A percentile compares a stretch with the other conserved stretches of the same genome.
Evolutionary conservation across 2,888 invertebrate species (phyloP).

Genomic region (Nematopogon swammerdamellus): DNA sequence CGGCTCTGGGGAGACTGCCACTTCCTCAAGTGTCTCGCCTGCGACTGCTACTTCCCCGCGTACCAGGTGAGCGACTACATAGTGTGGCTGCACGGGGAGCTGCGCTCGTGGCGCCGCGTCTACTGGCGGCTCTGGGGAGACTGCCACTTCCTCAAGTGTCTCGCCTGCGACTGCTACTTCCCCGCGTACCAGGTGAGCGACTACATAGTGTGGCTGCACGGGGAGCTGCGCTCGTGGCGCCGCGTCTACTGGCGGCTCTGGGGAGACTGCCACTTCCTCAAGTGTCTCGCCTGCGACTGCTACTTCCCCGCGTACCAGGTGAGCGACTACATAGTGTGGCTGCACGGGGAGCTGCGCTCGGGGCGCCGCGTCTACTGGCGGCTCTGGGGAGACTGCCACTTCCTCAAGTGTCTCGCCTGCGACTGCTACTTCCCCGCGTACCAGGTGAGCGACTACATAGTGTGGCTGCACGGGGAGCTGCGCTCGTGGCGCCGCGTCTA

Average conservation of each 20-base stretch:
- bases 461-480: conserved; percentile 71
- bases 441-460: conserved; percentile 74
- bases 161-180: conserved; percentile 73
- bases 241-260: conserved; percentile 92
- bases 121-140: conserved; percentile 95
- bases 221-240: conserved; percentile 82
- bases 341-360: conserved; percentile 75
- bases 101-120: conserved; percentile 86
- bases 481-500: conserved; percentile 90
- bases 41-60: conserved; percentile 73
- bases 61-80: conserved; percentile 78
- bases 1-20: conserved; percentile 90
- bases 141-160: conserved; percentile 82
- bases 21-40: conserved; percentile 76
- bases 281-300: conserved; percentile 75
- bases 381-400: conserved; percentile 90
- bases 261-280: conserved; percentile 86
- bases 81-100: conserved; percentile 67
- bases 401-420: conserved; percentile 76
- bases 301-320: conserved; percentile 74
- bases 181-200: conserved; percentile 74
- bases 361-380: conserved; percentile 95
- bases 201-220: conserved; percentile 72
- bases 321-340: conserved; percentile 71
- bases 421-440: conserved; percentile 73